Evolutionary conservation across 2,888 invertebrate genomes (phyloP).

Genomic region (Rhimphoctona megacephalus): DNA sequence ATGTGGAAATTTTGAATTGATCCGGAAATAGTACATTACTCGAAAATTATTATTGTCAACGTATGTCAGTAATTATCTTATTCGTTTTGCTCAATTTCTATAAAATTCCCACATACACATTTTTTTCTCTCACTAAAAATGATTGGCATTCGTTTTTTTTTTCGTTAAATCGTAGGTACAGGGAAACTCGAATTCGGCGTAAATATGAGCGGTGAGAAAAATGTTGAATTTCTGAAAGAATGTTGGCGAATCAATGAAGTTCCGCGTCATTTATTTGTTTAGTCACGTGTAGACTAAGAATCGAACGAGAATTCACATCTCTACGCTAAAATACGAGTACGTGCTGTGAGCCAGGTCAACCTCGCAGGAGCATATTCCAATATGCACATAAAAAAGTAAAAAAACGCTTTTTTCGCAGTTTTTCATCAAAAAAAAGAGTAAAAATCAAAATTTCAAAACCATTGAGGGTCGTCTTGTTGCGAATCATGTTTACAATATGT

Average conservation of each 20-base stretch:
- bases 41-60: too few species aligned
- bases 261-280: slow-evolving; percentile 8
- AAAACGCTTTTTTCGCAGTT: slow-evolving; percentile 19
- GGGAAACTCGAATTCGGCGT: not conserved
- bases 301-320: not conserved
- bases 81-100: not conserved
- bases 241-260: not conserved
- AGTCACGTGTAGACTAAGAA: not conserved
- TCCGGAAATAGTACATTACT: too few species aligned
- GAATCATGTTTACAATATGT: too few species aligned
- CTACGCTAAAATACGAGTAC: slow-evolving; percentile 11
- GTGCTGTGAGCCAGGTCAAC: not conserved
- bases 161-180: too few species aligned
- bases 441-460: too few species aligned
- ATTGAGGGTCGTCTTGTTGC: too few species aligned
- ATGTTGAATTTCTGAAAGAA: not conserved
- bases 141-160: not conserved
- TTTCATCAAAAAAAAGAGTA: too few species aligned
- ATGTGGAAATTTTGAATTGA: not conserved
- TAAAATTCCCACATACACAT: not conserved
- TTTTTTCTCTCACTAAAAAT: not conserved
- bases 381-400: slow-evolving; percentile 55
- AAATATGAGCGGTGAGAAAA: not conserved
- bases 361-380: slow-evolving; percentile 16
- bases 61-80: too few species aligned